These are phyloP conservation scores for Ridgeia piscesae DNA, from an alignment of 1,140 invertebrate genomes.

Conservation along the genomic window DNA sequence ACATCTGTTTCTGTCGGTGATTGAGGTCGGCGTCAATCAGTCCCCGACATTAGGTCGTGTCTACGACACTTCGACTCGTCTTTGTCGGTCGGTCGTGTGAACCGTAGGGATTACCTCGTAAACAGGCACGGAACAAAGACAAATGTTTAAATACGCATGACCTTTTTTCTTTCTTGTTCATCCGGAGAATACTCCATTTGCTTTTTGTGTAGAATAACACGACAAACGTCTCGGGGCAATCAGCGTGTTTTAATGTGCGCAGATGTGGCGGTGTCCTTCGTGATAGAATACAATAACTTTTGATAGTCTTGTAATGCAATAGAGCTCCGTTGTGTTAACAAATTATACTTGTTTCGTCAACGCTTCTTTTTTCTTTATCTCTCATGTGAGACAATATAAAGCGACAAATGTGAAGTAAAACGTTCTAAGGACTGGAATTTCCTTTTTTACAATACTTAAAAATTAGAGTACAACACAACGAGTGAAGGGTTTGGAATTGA, in stretches of 20 bases:
- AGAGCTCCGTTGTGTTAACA: too few species aligned
- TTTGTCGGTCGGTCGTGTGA: background rate
- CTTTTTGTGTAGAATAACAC: background rate
- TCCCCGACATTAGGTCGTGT: background rate
- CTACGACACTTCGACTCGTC: background rate
- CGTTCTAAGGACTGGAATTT: too few species aligned
- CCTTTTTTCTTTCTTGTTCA: background rate
- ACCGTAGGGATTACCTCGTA: background rate
- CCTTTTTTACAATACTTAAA: too few species aligned
- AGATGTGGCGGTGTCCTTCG: too few species aligned
- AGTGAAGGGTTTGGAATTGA: too few species aligned
- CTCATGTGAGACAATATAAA: too few species aligned
- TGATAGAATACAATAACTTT: too few species aligned
- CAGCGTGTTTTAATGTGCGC: background rate
- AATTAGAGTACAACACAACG: too few species aligned
- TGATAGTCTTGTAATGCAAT: too few species aligned
- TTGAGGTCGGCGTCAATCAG: background rate
- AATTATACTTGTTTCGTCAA: too few species aligned
- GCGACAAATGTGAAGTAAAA: too few species aligned
- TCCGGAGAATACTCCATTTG: background rate
- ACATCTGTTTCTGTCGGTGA: background rate
- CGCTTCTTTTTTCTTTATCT: too few species aligned
- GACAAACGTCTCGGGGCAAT: background rate
- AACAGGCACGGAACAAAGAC: background rate
- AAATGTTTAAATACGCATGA: background rate